Evolutionary conservation across 1,140 invertebrate species (phyloP), one percentile per base, ranked within the genome.

Genomic region (Halesus radiatus): DNA sequence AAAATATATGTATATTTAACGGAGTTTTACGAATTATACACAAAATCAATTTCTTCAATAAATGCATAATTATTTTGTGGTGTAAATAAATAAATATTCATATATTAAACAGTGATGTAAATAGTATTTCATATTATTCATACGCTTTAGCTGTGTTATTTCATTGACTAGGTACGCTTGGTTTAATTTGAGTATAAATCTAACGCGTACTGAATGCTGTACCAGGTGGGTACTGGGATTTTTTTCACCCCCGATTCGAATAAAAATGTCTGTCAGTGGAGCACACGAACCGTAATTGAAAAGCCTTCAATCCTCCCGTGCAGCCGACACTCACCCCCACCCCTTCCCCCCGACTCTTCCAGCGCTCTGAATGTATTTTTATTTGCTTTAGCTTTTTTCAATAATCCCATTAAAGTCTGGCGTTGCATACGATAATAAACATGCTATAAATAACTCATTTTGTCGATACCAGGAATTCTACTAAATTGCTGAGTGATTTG

Each of bases 181-280:
- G 15, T 26, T 3, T 60, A 60, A 22, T 26, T 23, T 26, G 13
- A 23, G 13, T 23, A 26, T 60, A 8, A 60, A 20, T 23, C 58
- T 15, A 10, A 15, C n/a, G 20, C 4, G 58, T 0, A 23, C 23
- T 60, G 22, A 23, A 60, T 60, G 23, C 58, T 23, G 58, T 23
- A 15, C 1, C 23, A 26, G 58, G 23, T 20, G 13, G 20, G 8
- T 60, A 60, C 23, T 60, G n/a, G 58, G 58, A 22, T 26, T 13
- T 13, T 60, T 13, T 45, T 45, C 10, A 45, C 13, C 8, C 37
- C 37, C 37, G 37, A 45, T 45, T 6, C 6, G 10, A 45, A 45
- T 18, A 56, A 66, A 66, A 66, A 37, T 29, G n/a, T 6, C 62
- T 66, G 62, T 66, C 62, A 66, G 62, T 32, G 16, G 54, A 20